Base-by-base conservation (phyloP, 2,113 vertebrate genomes). In the Cariama cristata region DNA sequence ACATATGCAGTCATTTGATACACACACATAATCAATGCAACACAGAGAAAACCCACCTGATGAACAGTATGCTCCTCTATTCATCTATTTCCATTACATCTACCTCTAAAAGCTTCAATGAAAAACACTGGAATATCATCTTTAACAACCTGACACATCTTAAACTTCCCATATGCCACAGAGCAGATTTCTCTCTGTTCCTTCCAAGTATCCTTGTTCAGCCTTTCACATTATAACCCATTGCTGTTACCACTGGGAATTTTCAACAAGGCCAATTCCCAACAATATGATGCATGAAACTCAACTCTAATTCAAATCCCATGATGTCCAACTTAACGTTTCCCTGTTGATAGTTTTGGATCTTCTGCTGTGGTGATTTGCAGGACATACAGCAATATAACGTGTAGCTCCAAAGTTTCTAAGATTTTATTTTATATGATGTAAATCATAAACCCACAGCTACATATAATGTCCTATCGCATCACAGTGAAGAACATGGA, bases 101-200 rank as follows among this genome's bases (percentile, higher is more conserved):
- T 38, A 53, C n/a, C 66, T 91, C 72, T 74, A 83, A 92, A 90
- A 92, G 21, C 71, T 72, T 82, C 56, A 67, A 2, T 90, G 64
- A 47, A 94, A 91, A 94, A 85, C 27, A 71, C 8, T 58, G 33
- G 58, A 87, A 84, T 93, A 94, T 82, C 27, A 76, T 62, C 53
- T 67, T 79, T 68, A 94, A 84, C 53, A 85, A 69, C 56, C 35
- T 84, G 83, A 75, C 40, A 72, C 40, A 60, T 85, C 76, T 44
- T 94, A 67, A 88, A 64, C 60, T 77, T 90, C 58, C 67, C 77
- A 50, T 59, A 44, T 66, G 91, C 66, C 85, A 27, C 53, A 44
- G 77, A 91, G 38, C 80, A 93, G 73, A 50, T 72, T 91, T 93
- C 74, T 64, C 64, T 71, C n/a, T 49, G 19, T 24, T 72, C 71